phyloP scores from a whole-genome alignment of 2,797 vertebrate genomes.

The Mallotus villosus region DNA sequence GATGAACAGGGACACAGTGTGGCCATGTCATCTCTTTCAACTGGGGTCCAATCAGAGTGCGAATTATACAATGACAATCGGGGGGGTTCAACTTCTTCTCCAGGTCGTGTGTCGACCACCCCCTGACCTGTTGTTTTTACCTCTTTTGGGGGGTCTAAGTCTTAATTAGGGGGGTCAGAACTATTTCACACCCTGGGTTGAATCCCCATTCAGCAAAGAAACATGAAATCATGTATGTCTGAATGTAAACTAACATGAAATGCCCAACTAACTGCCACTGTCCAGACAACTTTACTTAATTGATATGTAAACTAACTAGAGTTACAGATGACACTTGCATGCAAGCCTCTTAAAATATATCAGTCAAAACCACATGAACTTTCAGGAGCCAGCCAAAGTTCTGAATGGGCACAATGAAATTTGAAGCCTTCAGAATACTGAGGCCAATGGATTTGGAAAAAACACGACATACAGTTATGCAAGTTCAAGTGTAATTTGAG shows the following conservation, averaged over 20 bases:
- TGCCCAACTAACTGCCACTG: background rate
- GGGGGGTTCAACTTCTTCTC: too few species aligned
- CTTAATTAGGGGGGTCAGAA: too few species aligned
- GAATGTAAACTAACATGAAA: background rate
- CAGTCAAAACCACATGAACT: conserved; percentile 7
- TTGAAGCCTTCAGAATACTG: background rate
- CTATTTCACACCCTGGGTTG: background rate
- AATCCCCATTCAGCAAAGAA: background rate
- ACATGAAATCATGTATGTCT: conserved; percentile 4
- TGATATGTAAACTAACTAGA: background rate
- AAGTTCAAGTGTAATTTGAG: background rate
- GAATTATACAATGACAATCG: too few species aligned
- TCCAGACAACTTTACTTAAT: background rate
- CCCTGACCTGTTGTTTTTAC: too few species aligned
- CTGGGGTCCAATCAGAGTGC: background rate
- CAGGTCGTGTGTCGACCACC: too few species aligned
- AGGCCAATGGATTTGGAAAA: background rate
- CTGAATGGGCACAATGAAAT: conserved; percentile 33
- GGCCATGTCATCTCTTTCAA: background rate
- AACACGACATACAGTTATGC: background rate
- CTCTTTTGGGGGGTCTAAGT: too few species aligned
- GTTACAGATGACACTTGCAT: too few species aligned
- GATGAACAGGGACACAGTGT: background rate
- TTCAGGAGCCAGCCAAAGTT: conserved; percentile 13
- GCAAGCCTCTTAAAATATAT: conserved; percentile 17